Evolutionary conservation across 2,797 vertebrate species (phyloP).

Genomic region (Cuculus canorus): DNA sequence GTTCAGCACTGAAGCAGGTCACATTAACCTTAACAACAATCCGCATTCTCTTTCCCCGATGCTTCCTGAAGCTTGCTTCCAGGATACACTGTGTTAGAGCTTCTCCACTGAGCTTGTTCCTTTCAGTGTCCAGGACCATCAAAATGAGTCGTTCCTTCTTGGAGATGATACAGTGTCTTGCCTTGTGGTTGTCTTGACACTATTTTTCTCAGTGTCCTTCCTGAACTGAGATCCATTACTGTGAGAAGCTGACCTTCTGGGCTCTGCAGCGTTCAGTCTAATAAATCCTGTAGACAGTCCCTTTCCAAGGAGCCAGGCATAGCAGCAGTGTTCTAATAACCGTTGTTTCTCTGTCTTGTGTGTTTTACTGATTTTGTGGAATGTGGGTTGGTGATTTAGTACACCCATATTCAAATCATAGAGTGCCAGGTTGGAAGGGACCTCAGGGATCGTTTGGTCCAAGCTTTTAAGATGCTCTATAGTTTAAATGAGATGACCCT

Average conservation of each 20-base stretch:
- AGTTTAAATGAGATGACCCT: too few relatives aligned
- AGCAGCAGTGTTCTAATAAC: neutral
- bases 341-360: neutral
- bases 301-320: neutral
- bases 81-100: neutral
- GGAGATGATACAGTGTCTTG: neutral
- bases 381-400: neutral
- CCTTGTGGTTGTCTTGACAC: neutral
- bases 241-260: neutral
- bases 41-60: accelerated
- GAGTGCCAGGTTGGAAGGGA: too few relatives aligned
- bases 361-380: neutral
- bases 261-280: neutral
- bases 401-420: neutral
- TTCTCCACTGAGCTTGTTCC: neutral
- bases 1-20: neutral
- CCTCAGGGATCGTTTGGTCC: too few relatives aligned
- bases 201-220: neutral
- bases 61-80: neutral
- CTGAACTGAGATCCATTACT: neutral
- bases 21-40: accelerated
- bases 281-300: neutral
- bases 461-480: too few relatives aligned
- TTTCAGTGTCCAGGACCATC: neutral
- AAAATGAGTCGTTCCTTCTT: neutral